Percentiles rank a stretch among this genome's conserved stretches.
Conservation (phyloP, 2,797 vertebrate genomes). For the Triplophysa bombifrons region DNA sequence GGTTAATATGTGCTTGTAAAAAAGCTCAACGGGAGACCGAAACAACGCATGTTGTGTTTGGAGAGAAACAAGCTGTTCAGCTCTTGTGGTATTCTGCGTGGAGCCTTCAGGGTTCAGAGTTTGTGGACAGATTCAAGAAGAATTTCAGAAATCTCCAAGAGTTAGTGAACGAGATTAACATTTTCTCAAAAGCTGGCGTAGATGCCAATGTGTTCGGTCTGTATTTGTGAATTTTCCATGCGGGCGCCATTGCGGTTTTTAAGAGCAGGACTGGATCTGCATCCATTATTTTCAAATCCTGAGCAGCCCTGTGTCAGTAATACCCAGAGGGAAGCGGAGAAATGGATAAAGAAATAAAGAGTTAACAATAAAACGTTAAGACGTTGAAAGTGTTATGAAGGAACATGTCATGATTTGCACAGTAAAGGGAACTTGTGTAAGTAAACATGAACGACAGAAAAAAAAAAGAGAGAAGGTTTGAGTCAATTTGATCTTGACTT, state of each 20-base stretch:
- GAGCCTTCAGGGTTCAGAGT: neutral
- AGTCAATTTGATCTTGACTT: too few relatives aligned
- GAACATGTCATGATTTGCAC: too few relatives aligned
- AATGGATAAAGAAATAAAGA: constrained; percentile 3
- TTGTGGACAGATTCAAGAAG: constrained; percentile 7
- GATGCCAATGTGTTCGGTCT: constrained; percentile 60
- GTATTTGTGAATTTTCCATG: constrained; percentile 77
- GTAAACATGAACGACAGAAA: too few relatives aligned
- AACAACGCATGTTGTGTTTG: constrained; percentile 62
- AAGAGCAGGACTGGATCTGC: constrained; percentile 75
- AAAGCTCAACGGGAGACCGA: constrained; percentile 46
- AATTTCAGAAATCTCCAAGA: constrained; percentile 54
- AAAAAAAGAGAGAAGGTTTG: too few relatives aligned
- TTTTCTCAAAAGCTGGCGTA: constrained; percentile 59
- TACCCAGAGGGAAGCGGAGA: constrained; percentile 66
- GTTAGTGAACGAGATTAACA: constrained; percentile 59
- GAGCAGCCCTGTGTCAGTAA: constrained; percentile 68
- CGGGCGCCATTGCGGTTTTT: constrained; percentile 73
- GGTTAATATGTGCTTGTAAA: constrained; percentile 57
- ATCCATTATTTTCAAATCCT: constrained; percentile 67
- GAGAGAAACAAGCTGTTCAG: constrained; percentile 58
- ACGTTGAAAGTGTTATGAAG: neutral
- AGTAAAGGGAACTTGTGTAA: too few relatives aligned
- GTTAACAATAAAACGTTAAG: neutral
- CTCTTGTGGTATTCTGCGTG: constrained; percentile 7